phyloP scores from a whole-genome alignment of 2,888 invertebrate genomes.

The Dioctria linearis region DNA sequence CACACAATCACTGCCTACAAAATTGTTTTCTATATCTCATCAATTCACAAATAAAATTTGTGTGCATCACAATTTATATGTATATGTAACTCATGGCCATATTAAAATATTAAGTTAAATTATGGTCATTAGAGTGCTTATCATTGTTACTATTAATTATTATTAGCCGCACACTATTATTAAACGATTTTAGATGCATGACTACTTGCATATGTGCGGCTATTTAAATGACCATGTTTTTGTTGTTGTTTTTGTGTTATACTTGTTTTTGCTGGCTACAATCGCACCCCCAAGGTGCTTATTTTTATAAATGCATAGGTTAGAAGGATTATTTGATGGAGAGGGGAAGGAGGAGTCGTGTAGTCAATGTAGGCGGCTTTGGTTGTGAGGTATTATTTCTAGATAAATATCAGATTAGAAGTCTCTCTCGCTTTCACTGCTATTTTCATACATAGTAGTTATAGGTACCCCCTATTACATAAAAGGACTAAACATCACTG shows the following conservation, averaged over 20 bases:
- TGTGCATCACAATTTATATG: constrained; percentile 13
- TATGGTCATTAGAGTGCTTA: constrained; percentile 46
- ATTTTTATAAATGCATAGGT: neutral
- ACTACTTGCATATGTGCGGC: constrained; percentile 20
- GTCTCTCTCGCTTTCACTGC: constrained; percentile 6
- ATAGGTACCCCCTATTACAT: neutral
- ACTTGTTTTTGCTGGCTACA: too few species aligned
- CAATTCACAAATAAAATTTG: constrained; percentile 30
- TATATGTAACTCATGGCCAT: constrained; percentile 11
- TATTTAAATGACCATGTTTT: neutral
- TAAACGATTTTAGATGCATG: constrained; percentile 55
- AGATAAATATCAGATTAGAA: constrained; percentile 37
- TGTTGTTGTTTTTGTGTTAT: too few species aligned
- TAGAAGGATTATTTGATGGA: constrained; percentile 2
- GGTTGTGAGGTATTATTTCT: constrained; percentile 11
- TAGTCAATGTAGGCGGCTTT: neutral
- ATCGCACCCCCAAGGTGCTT: neutral
- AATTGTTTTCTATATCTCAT: constrained; percentile 46
- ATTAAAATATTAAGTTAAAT: constrained; percentile 54
- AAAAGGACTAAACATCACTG: constrained; percentile 1
- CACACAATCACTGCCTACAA: constrained; percentile 55
- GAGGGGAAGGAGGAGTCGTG: too few species aligned
- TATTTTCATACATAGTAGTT: neutral
- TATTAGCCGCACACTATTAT: constrained; percentile 30
- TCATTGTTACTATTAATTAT: constrained; percentile 53